Base-by-base conservation (phyloP, 2,797 vertebrate species). In the Pipistrellus pygmaeus region DNA sequence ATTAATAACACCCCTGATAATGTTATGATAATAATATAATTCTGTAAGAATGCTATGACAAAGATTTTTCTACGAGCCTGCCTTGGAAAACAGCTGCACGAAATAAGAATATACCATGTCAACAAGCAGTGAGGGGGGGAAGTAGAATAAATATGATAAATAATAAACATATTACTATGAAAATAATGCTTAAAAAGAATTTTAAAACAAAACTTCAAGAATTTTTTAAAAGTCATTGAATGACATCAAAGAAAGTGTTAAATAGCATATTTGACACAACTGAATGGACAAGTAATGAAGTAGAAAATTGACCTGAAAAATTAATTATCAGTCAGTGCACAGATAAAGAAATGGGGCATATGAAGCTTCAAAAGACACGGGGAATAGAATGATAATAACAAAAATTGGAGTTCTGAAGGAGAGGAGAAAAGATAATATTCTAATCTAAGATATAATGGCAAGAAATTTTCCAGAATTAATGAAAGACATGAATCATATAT, bases 381-480 rank as follows among this genome's bases (percentile, higher is more conserved):
- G 12, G 12, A 21, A 32, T 6, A 82, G 69, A 93, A 80, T 55
- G 44, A 64, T 14, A 93, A 76, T 11, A 93, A 76, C 35, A 20
- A 82, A 91, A 77, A 35, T 3, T 82, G 25, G 30, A 82, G n/a
- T 89, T 91, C 20, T 85, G 48, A 85, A 84, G 11, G 23, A 84
- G 2, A 76, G 5, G 10, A 86, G n/a, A 20, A 48, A 91, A 71
- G 44, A 46, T 0, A 55, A 10, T 66, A 93, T 57, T 90, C 51
- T 73, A 60, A 53, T 13, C 38, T 71, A 38, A 44, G 20, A 46
- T 21, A n/a, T 51, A 68, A 78, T 69, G 18, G n/a, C 46, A 88
- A 92, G 38, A 17, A 76, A 73, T 60, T 91, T 93, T 93, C 5
- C 10, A 71, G 62, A 81, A 91, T 51, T 78, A 55, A 88, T 71